Base-by-base conservation (phyloP, 2,113 vertebrate genomes). In the Procavia capensis region DNA sequence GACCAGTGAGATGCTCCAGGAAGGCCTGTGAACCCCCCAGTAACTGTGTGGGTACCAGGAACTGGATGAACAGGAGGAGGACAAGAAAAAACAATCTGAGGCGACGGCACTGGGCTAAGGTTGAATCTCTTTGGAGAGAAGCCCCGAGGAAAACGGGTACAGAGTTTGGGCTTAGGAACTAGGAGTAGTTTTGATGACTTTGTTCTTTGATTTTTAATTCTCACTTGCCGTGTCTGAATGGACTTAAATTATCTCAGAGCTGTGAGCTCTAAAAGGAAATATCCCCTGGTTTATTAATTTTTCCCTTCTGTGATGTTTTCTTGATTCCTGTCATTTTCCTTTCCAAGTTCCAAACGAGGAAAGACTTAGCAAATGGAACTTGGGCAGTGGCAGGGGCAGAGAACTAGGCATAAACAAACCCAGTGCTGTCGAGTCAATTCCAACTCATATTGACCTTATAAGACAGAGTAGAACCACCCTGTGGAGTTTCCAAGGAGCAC, bases 181-280 rank as follows among this genome's bases (percentile, higher is more conserved):
- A 20, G 80, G 80, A 74, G 63, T 64, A 7, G 87, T 29, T 27
- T 72, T 22, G 75, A 79, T 89, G 68, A 27, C 76, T 68, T 86
- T 80, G 88, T 92, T 80, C 75, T 93, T 95, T 93, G 76, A 63
- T 88, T 90, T 91, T 91, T 91, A 79, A 61, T 95, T 59, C 88
- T 83, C 43, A 54, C 91, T 95, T 93, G n/a, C 50, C 27, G 83
- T 63, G 82, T 93, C 45, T 87, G 54, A 89, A 68, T 82, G 36
- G 80, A 79, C 45, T 85, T 90, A 91, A 88, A 78, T 96, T 78
- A 85, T 45, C 90, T 59, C 87, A 94, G 88, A 83, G 39, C 74
- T 91, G 14, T 91, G 85, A 91, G 88, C 61, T 79, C 2, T 78
- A 72, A 81, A 34, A n/a, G 43, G 25, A 93, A 95, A 88, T 88